A percentile compares a stretch with the other conserved stretches of the same genome.
phyloP scores from a whole-genome alignment of 2,113 vertebrate genomes.

The Phodopus roborovskii region DNA sequence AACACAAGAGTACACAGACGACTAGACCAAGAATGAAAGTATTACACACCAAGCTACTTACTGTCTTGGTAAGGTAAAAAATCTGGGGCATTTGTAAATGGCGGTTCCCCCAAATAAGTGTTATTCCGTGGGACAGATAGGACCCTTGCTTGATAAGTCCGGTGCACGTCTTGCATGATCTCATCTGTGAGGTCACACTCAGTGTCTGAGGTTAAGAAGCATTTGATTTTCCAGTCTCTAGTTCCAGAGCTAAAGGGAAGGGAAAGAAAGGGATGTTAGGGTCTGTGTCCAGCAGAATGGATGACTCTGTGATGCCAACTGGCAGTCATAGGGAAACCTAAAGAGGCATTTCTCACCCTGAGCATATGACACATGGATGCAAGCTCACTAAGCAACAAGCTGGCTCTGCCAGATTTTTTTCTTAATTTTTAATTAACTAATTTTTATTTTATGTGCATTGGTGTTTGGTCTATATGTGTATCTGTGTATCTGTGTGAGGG shows the following conservation, averaged over 20 bases:
- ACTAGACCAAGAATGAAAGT: neutral
- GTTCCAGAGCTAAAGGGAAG: conserved; percentile 43
- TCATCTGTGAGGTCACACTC: conserved; percentile 91
- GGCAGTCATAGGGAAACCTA: accelerated
- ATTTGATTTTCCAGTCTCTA: conserved; percentile 83
- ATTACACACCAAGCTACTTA: conserved; percentile 83
- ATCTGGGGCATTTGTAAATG: conserved; percentile 77
- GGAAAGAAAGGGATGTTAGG: neutral
- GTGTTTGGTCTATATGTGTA: neutral
- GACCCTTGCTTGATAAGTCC: conserved; percentile 88
- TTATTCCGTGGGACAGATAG: conserved; percentile 78
- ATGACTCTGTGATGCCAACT: accelerated
- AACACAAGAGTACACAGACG: neutral
- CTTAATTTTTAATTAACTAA: neutral
- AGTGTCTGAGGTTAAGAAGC: conserved; percentile 83
- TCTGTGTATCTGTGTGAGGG: neutral
- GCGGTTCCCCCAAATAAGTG: conserved; percentile 81
- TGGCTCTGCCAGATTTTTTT: neutral
- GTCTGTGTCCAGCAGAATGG: no score
- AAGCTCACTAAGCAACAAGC: neutral
- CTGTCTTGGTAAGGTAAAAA: conserved; percentile 94
- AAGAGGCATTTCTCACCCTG: neutral
- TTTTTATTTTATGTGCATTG: neutral
- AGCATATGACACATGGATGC: accelerated
- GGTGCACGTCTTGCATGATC: conserved; percentile 79